phyloP scores from a whole-genome alignment of 2,888 invertebrate species.

The Diadegma fenestrale region DNA sequence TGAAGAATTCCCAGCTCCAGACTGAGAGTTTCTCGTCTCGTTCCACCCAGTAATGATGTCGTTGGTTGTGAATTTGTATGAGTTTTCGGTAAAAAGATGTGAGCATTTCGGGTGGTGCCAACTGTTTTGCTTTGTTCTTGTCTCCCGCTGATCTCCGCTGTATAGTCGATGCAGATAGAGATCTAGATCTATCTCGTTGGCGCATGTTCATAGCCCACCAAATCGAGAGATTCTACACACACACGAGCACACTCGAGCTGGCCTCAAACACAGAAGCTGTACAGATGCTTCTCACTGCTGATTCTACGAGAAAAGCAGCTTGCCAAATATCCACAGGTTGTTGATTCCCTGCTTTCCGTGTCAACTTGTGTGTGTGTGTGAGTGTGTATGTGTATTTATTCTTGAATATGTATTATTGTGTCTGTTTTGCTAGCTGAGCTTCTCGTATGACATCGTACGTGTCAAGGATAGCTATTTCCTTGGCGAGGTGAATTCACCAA shows the following conservation, averaged over 20 bases:
- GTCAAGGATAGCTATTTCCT: constrained; percentile 53
- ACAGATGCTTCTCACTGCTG: constrained; percentile 35
- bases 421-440: constrained; percentile 31
- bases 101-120: constrained; percentile 26
- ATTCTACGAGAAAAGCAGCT: constrained; percentile 77
- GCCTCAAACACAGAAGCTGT: constrained; percentile 15
- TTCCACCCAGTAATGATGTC: neutral
- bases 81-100: constrained; percentile 7
- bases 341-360: constrained; percentile 75
- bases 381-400: constrained; percentile 7
- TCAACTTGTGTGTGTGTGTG: neutral
- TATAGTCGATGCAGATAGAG: constrained; percentile 25
- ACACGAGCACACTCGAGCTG: constrained; percentile 2
- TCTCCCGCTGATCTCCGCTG: constrained; percentile 9
- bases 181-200: constrained; percentile 52
- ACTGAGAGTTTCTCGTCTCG: neutral
- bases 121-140: constrained; percentile 37
- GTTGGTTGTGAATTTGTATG: constrained; percentile 33
- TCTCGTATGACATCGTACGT: constrained; percentile 48
- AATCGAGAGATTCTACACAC: constrained; percentile 14
- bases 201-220: constrained; percentile 37
- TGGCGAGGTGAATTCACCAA: constrained; percentile 36
- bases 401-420: constrained; percentile 21
- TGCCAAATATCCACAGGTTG: constrained; percentile 84
- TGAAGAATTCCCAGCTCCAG: neutral